These are phyloP conservation scores for Drosophila bifasciata DNA, from an alignment of 1,140 invertebrate genomes.

Conservation along the genomic window DNA sequence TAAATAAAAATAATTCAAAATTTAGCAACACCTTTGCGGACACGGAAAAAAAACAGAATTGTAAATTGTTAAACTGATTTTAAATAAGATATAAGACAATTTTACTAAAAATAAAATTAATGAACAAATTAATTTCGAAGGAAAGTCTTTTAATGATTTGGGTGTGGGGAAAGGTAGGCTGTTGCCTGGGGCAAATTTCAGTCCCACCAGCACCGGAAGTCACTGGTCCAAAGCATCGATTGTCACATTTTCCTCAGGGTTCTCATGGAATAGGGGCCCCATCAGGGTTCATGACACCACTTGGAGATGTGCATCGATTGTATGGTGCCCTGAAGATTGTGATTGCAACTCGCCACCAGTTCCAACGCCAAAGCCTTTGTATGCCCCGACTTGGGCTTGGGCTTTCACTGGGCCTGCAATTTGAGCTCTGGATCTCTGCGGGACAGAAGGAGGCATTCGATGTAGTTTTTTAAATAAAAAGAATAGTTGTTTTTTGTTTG, in stretches of 20 bases:
- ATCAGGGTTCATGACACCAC: constrained; percentile 39
- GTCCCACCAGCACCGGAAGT: constrained; percentile 29
- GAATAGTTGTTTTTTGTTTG: constrained; percentile 41
- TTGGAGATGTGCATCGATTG: constrained; percentile 39
- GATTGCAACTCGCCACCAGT: constrained; percentile 11
- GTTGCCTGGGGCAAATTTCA: constrained; percentile 39
- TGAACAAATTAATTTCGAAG: constrained; percentile 42
- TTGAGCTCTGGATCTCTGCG: constrained; percentile 3
- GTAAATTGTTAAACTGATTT: constrained; percentile 82
- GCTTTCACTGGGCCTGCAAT: background rate
- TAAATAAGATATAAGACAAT: constrained; percentile 75
- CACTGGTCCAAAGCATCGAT: too few relatives aligned
- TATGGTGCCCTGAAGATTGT: constrained; percentile 38
- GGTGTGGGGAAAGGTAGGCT: background rate
- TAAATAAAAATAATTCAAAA: constrained; percentile 27
- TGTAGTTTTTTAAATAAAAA: background rate
- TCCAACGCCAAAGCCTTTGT: constrained; percentile 40
- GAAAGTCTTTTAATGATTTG: background rate
- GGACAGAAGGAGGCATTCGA: background rate
- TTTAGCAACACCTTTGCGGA: constrained; percentile 27
- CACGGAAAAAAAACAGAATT: constrained; percentile 45
- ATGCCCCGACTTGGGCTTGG: background rate
- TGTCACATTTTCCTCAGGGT: constrained; percentile 9
- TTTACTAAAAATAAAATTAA: constrained; percentile 76
- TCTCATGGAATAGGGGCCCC: constrained; percentile 22